A percentile compares a stretch with the other conserved stretches of the same genome.
Conservation (phyloP, 2,888 invertebrate genomes). For the Pristionchus exspectatus region DNA sequence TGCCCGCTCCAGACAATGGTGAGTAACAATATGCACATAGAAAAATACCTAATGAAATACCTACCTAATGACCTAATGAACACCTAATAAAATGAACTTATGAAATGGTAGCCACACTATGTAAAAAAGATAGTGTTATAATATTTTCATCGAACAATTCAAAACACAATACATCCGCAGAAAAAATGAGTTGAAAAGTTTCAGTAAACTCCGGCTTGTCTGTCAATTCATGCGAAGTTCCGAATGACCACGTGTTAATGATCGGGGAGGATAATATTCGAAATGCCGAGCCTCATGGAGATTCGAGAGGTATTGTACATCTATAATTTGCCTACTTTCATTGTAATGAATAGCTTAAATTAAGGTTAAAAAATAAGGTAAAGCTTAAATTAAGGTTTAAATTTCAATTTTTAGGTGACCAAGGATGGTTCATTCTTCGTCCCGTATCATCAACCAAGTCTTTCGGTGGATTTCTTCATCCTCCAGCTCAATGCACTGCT, state of each 20-base stretch:
- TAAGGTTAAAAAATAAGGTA: too few relatives aligned
- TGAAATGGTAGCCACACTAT: too few relatives aligned
- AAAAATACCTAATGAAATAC: too few relatives aligned
- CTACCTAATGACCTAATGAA: too few relatives aligned
- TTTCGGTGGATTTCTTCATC: neutral
- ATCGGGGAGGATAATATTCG: slow-evolving; percentile 59
- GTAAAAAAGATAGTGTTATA: neutral
- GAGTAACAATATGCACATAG: neutral
- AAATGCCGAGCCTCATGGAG: slow-evolving; percentile 53
- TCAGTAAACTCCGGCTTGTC: neutral
- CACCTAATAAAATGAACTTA: too few relatives aligned
- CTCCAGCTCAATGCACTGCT: neutral
- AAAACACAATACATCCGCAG: neutral
- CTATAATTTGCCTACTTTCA: slow-evolving; percentile 8
- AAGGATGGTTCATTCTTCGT: slow-evolving; percentile 61
- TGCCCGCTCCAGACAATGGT: slow-evolving; percentile 31
- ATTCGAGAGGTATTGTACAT: neutral
- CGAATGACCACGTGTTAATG: slow-evolving; percentile 56
- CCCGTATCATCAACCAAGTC: neutral
- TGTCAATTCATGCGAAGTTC: slow-evolving; percentile 29
- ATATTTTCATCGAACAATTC: neutral
- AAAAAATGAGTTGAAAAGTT: neutral
- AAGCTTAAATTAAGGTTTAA: too few relatives aligned
- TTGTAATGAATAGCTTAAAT: too few relatives aligned
- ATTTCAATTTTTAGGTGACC: too few relatives aligned